Evolutionary conservation across 23 tunicate genomes (phyloP).

Genomic region (Oikopleura albicans): DNA sequence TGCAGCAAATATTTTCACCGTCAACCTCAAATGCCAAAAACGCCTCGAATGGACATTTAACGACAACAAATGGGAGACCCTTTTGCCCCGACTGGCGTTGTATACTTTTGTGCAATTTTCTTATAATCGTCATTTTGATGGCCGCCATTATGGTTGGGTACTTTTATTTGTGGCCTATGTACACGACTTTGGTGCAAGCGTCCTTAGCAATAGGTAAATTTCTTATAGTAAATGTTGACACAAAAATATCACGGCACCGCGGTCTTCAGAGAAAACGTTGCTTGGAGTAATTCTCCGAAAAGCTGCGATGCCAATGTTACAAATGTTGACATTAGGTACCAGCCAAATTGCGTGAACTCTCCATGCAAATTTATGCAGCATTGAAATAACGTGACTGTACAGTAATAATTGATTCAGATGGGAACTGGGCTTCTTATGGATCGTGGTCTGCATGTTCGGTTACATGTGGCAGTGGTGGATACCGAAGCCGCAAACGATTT

Average conservation of each 20-base stretch:
- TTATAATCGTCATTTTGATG: background rate
- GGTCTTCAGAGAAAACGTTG: background rate
- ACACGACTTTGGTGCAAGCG: background rate
- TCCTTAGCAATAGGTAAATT: background rate
- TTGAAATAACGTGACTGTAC: no score
- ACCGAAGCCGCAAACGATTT: conserved; percentile 19
- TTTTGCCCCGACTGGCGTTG: conserved; percentile 29
- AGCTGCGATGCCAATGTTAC: no score
- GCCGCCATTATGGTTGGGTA: background rate
- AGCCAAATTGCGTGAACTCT: no score
- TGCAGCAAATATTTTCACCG: background rate
- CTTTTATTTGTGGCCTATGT: conserved; percentile 22
- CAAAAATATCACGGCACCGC: no score
- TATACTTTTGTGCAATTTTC: background rate
- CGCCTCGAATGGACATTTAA: background rate
- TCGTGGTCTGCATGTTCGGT: conserved; percentile 22
- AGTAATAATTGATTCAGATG: conserved; percentile 24
- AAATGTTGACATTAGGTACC: no score
- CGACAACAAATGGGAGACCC: conserved; percentile 6
- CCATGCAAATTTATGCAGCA: no score
- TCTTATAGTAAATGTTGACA: no score
- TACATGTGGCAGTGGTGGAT: conserved; percentile 20
- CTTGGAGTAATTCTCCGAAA: no score
- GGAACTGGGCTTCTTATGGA: conserved; percentile 20
- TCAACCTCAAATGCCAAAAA: no score